These are phyloP conservation scores for Platorchestia sp. DNA, from an alignment of 1,140 invertebrate species.

Conservation along the genomic window DNA sequence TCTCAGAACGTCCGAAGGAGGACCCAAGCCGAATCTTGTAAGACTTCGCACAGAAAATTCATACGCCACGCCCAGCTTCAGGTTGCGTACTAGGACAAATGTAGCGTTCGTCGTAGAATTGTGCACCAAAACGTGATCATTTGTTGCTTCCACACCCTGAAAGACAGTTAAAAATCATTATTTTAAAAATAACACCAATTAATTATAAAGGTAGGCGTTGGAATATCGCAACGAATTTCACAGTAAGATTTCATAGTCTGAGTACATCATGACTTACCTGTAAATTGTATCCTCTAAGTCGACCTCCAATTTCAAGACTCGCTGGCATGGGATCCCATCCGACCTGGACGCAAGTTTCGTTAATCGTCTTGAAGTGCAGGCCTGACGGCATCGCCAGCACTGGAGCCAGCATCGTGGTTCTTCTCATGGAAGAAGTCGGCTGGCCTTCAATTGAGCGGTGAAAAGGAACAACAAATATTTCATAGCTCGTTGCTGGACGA, in stretches of 20 bases:
- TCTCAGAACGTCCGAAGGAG: slow-evolving; percentile 57
- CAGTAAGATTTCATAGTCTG: background rate
- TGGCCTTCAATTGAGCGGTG: slow-evolving; percentile 86
- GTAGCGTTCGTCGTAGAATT: slow-evolving; percentile 65
- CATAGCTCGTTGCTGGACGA: slow-evolving; percentile 87
- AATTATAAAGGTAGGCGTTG: background rate
- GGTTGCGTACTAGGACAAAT: slow-evolving; percentile 60
- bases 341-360: slow-evolving; percentile 60
- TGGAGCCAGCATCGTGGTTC: slow-evolving; percentile 63
- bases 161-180: background rate
- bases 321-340: slow-evolving; percentile 65
- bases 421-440: slow-evolving; percentile 72
- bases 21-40: slow-evolving; percentile 61
- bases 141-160: slow-evolving; percentile 59
- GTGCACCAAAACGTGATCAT: slow-evolving; percentile 60
- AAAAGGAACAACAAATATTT: slow-evolving; percentile 90
- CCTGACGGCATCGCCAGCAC: slow-evolving; percentile 60
- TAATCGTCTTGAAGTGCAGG: slow-evolving; percentile 61
- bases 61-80: slow-evolving; percentile 59
- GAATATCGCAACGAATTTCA: background rate
- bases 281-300: slow-evolving; percentile 64
- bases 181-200: background rate
- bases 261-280: slow-evolving; percentile 53
- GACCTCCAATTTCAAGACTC: slow-evolving; percentile 59
- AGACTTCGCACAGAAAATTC: slow-evolving; percentile 61